Conservation (phyloP, 2,797 vertebrate genomes). For the Sciurus vulgaris region DNA sequence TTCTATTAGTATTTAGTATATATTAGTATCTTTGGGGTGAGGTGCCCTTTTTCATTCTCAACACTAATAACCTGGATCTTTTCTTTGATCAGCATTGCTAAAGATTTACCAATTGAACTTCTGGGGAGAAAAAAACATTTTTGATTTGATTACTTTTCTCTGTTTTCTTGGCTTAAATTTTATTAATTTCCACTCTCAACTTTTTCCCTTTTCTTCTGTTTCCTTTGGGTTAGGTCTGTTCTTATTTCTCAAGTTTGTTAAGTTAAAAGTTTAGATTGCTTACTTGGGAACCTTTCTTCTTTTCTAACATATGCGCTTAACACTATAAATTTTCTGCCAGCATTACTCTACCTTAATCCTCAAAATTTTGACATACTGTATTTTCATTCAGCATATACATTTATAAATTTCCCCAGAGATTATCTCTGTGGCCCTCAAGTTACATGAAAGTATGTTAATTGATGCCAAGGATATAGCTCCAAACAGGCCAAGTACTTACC, state of each 20-base stretch:
- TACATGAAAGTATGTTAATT: neutral
- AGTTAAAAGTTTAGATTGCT: neutral
- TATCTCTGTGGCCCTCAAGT: neutral
- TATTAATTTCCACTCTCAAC: constrained; percentile 14
- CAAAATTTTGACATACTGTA: neutral
- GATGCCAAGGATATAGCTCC: too few species aligned
- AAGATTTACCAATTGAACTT: neutral
- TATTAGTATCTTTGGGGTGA: neutral
- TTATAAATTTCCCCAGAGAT: constrained; percentile 1
- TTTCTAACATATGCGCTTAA: neutral
- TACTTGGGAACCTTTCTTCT: constrained; percentile 10
- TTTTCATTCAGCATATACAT: neutral
- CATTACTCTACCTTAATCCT: neutral
- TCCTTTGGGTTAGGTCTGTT: constrained; percentile 11
- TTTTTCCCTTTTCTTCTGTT: neutral
- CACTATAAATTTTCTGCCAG: neutral
- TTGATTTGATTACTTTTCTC: neutral
- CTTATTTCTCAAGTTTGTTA: neutral
- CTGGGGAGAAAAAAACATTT: neutral
- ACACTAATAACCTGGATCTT: neutral
- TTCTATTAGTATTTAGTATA: neutral
- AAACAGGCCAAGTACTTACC: too few species aligned
- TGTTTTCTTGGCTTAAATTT: constrained; percentile 22
- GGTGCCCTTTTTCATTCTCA: neutral
- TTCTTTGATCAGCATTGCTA: neutral